A percentile compares a stretch with the other conserved stretches of the same genome.
These are phyloP conservation scores for Cyprinodon brontotheroides DNA, from an alignment of 2,113 vertebrate species.

Conservation along the genomic window DNA sequence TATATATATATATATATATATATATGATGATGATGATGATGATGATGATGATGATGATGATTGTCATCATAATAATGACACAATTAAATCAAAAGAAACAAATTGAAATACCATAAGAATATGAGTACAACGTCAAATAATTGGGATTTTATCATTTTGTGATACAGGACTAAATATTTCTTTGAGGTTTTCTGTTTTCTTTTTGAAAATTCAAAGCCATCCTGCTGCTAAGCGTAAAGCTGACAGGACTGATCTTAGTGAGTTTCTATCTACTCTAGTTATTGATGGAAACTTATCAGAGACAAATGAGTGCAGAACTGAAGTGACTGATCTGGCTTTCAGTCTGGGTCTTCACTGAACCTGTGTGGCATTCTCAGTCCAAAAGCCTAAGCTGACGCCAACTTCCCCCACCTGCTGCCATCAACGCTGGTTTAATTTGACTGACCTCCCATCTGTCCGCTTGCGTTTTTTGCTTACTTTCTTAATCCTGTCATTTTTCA, in stretches of 20 bases:
- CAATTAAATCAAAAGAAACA: neutral
- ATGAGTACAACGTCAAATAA: neutral
- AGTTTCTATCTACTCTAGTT: conserved; percentile 14
- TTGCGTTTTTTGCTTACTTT: conserved; percentile 45
- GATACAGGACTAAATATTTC: neutral
- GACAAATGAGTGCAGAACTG: conserved; percentile 7
- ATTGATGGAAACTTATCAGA: conserved; percentile 31
- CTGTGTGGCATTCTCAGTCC: conserved; percentile 18
- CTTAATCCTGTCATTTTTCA: conserved; percentile 54
- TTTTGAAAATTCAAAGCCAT: conserved; percentile 3
- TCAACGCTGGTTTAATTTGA: conserved; percentile 37
- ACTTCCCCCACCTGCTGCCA: neutral
- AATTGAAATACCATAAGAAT: neutral
- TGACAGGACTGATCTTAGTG: neutral
- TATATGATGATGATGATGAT: no score
- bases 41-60: no score
- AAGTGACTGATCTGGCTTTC: conserved; percentile 21
- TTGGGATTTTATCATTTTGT: neutral
- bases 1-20: no score
- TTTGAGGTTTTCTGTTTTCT: neutral
- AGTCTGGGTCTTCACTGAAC: conserved; percentile 11
- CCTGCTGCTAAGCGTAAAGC: conserved; percentile 32
- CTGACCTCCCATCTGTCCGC: conserved; percentile 48
- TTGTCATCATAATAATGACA: neutral
- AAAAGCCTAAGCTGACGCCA: neutral